These are phyloP conservation scores for Triplophysa rosa DNA, from an alignment of 2,113 vertebrate species.

Conservation along the genomic window DNA sequence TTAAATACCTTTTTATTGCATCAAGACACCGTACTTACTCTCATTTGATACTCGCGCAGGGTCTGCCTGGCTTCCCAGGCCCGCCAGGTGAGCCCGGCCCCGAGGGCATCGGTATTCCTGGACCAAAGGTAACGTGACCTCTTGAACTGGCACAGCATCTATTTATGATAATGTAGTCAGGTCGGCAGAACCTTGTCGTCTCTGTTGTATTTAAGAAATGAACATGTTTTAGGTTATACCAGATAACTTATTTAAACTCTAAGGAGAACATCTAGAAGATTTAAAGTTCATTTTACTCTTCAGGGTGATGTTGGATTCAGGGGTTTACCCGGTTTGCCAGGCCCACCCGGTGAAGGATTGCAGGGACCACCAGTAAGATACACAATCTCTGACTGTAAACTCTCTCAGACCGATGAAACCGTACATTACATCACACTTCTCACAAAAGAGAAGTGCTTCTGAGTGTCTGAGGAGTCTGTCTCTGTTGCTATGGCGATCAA, in stretches of 20 bases:
- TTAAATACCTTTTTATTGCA: not conserved
- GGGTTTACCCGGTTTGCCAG: constrained; percentile 78
- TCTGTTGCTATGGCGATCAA: constrained; percentile 32
- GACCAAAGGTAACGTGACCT: constrained; percentile 78
- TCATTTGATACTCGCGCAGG: constrained; percentile 64
- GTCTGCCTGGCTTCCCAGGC: constrained; percentile 81
- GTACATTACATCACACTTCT: not conserved
- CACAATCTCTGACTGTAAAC: not conserved
- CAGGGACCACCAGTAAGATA: constrained; percentile 82
- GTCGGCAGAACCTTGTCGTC: not conserved
- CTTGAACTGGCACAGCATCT: not conserved
- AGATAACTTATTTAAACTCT: too few relatives aligned
- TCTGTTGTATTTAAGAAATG: not conserved
- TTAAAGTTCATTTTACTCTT: constrained; percentile 42
- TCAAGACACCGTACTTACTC: too few relatives aligned
- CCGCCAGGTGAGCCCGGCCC: constrained; percentile 78
- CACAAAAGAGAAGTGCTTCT: not conserved
- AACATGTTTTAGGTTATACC: too few relatives aligned
- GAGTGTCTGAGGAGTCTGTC: not conserved
- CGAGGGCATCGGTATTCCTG: constrained; percentile 83
- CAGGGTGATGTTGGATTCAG: constrained; percentile 85
- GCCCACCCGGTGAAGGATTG: constrained; percentile 82
- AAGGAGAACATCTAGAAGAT: too few relatives aligned
- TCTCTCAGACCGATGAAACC: not conserved
- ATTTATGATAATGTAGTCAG: not conserved